Conservation (phyloP, 2,888 invertebrate genomes). For the Melieria omissa region DNA sequence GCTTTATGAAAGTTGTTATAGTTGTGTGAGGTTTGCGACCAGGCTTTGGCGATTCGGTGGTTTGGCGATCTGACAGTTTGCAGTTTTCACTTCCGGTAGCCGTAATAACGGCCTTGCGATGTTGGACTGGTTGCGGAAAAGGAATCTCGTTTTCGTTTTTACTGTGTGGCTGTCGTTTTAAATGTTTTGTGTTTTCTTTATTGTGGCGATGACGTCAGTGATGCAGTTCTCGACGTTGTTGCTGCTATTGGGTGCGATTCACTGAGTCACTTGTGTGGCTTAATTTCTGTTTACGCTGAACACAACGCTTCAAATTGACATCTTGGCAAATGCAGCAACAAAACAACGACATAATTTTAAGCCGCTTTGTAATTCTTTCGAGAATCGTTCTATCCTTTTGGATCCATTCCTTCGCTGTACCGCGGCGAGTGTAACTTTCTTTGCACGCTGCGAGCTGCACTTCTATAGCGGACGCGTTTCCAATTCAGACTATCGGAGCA, state of each 20-base stretch:
- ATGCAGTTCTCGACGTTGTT: slow-evolving; percentile 7
- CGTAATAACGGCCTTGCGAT: not conserved
- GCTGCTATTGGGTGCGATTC: not conserved
- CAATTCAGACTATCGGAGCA: too few relatives aligned
- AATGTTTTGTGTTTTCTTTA: slow-evolving; percentile 19
- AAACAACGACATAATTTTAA: too few relatives aligned
- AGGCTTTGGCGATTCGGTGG: too few relatives aligned
- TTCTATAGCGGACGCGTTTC: slow-evolving; percentile 26
- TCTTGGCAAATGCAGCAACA: too few relatives aligned
- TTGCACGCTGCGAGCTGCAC: slow-evolving; percentile 21
- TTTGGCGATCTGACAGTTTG: too few relatives aligned
- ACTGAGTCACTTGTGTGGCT: slow-evolving; percentile 8
- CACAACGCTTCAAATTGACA: too few relatives aligned
- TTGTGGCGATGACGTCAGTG: slow-evolving; percentile 29
- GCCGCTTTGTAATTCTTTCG: too few relatives aligned
- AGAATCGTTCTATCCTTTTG: too few relatives aligned
- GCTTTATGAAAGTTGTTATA: too few relatives aligned
- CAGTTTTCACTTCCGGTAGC: too few relatives aligned
- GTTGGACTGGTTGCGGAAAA: not conserved
- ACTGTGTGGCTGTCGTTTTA: slow-evolving; percentile 3
- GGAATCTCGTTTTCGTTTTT: slow-evolving; percentile 19
- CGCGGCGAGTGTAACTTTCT: slow-evolving; percentile 28
- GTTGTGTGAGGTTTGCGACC: too few relatives aligned
- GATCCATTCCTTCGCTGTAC: not conserved
- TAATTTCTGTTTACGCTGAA: slow-evolving; percentile 15